phyloP scores from a whole-genome alignment of 2,888 invertebrate genomes.

The Marasmarcha lunaedactyla region DNA sequence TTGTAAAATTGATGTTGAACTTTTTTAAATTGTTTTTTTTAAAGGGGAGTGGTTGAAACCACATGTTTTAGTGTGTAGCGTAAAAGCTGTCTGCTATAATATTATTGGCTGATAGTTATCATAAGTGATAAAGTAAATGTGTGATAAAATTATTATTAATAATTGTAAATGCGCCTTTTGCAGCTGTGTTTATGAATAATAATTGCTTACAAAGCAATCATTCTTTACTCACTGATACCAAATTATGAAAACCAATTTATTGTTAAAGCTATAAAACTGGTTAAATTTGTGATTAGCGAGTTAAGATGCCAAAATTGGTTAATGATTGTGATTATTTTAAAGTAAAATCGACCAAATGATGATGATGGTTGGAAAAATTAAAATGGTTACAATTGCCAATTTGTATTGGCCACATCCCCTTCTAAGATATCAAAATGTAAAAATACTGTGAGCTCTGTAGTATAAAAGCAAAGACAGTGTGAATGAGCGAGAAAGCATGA shows the following conservation, averaged over 20 bases:
- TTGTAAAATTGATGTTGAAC: slow-evolving; percentile 55
- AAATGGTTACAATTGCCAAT: background rate
- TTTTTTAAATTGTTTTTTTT: slow-evolving; percentile 31
- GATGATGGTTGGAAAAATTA: background rate
- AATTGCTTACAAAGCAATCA: slow-evolving; percentile 25
- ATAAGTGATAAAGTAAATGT: slow-evolving; percentile 28
- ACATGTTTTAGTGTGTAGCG: slow-evolving; percentile 6
- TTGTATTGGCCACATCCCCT: slow-evolving; percentile 28
- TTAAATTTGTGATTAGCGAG: background rate
- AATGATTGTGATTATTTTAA: background rate
- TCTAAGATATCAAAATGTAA: slow-evolving; percentile 49
- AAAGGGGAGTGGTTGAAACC: slow-evolving; percentile 30
- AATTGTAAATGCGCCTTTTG: slow-evolving; percentile 29
- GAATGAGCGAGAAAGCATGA: slow-evolving; percentile 32
- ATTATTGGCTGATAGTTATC: slow-evolving; percentile 19
- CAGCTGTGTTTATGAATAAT: slow-evolving; percentile 31
- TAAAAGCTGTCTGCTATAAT: slow-evolving; percentile 25
- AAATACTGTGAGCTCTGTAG: slow-evolving; percentile 48
- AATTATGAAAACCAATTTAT: no score
- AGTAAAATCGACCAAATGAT: background rate
- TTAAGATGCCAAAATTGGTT: background rate
- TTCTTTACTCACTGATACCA: background rate
- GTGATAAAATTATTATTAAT: slow-evolving; percentile 43
- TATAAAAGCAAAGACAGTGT: slow-evolving; percentile 41
- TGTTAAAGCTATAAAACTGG: no score